Evolutionary conservation across 2,888 invertebrate species (phyloP).

Genomic region (Euplagia quadripunctaria): DNA sequence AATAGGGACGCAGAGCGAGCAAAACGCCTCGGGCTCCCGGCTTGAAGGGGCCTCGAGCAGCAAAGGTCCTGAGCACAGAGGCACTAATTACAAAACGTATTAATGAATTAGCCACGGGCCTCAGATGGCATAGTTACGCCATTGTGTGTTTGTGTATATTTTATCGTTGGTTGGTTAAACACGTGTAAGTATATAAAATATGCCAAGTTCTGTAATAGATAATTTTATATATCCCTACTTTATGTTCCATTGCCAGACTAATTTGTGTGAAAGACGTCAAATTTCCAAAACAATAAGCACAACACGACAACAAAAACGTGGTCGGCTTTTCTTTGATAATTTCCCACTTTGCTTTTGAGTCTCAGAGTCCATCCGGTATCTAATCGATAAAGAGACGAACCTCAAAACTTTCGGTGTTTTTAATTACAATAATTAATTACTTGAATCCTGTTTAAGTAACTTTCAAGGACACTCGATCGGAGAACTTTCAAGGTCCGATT

Average conservation of each 20-base stretch:
- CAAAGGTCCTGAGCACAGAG: no score
- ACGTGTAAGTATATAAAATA: no score
- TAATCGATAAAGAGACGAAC: constrained; percentile 4
- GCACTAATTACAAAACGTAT: neutral
- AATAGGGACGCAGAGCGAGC: no score
- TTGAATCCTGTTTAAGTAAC: constrained; percentile 1
- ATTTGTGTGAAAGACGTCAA: neutral
- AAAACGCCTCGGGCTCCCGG: no score
- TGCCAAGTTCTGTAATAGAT: no score
- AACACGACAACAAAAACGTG: neutral
- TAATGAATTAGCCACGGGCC: no score
- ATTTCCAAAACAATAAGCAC: neutral
- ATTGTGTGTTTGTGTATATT: no score
- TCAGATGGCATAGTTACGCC: no score
- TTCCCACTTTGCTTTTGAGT: neutral
- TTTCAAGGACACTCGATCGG: no score
- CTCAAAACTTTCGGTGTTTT: constrained; percentile 7
- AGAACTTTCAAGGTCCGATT: constrained; percentile 5
- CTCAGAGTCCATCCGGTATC: neutral
- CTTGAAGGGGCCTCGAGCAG: no score
- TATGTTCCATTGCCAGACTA: neutral
- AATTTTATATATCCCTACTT: no score
- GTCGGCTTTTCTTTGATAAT: neutral
- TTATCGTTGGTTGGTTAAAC: no score
- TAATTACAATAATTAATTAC: constrained; percentile 13